Evolutionary conservation across 2,888 invertebrate species (phyloP), one percentile per base, ranked within the genome.

Genomic region (Oasisia sp.): DNA sequence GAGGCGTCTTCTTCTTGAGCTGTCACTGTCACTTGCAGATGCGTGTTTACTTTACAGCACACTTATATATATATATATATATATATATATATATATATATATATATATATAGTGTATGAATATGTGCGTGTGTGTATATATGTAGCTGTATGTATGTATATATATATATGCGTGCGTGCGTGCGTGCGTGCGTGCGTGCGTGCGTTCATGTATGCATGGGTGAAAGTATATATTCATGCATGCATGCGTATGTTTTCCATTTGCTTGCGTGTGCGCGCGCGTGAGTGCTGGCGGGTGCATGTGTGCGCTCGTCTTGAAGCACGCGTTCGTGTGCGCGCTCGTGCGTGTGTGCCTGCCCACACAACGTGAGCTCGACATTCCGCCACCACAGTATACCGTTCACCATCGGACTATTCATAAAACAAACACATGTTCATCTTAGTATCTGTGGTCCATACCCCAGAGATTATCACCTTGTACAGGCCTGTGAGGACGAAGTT

Each of bases 51-150:
- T 50, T 38, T 32, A n/a, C 27, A n/a, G n/a, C 8, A n/a, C n/a
- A n/a, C n/a, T n/a, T n/a, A n/a, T n/a, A n/a, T n/a, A n/a, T n/a
- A n/a, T n/a, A 92, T 93, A 92, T 93, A 92, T 93, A 91, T 93
- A 93, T 93, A 58, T 93, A 91, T 93, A 91, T 91, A 92, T 93
- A 91, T 92, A 92, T 93, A 90, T 93, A 92, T 93, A 92, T 93
- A 91, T 92, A 58, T 93, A 92, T 93, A 58, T 93, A 89, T 93
- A 90, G 93, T 93, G 91, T 91, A 92, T 93, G 91, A 92, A 91
- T 93, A 89, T 93, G 91, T 93, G 38, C 4, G 38, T n/a, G n/a
- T n/a, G 92, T 93, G 92, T 93, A 92, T 93, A 91, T 93, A 93
- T 93, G 89, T 93, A 91, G 93, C 91, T 91, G 92, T 93, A 91